A percentile compares a stretch with the other conserved stretches of the same genome.
Evolutionary conservation across 2,888 invertebrate genomes (phyloP).

Genomic region (Zhengitettix transpicula): DNA sequence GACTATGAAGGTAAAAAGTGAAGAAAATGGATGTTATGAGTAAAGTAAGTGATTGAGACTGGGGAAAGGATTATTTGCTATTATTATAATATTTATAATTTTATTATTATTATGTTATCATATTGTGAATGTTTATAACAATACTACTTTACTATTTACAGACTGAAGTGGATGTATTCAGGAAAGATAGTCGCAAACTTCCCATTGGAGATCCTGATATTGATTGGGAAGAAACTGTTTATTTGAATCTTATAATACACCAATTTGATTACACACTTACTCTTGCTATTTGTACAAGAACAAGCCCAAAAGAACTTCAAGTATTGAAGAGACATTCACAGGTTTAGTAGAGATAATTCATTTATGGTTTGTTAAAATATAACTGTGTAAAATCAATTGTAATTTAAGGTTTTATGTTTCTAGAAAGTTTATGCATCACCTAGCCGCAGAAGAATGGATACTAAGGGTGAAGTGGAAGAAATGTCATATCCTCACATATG

Average conservation of each 20-base stretch:
- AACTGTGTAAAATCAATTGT: not conserved
- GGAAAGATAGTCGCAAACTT: conserved; percentile 90
- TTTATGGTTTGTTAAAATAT: not conserved
- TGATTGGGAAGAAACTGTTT: conserved; percentile 99
- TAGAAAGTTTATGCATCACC: conserved; percentile 91
- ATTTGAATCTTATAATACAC: conserved; percentile 92
- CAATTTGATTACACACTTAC: conserved; percentile 97
- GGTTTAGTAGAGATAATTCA: conserved; percentile 26
- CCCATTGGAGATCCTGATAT: conserved; percentile 92
- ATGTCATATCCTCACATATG: conserved; percentile 98
- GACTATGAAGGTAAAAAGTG: too few relatives aligned
- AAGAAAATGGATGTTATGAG: too few relatives aligned
- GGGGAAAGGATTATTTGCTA: too few relatives aligned
- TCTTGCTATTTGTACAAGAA: conserved; percentile 92
- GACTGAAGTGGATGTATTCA: conserved; percentile 93
- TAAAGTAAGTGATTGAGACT: too few relatives aligned
- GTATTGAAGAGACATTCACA: conserved; percentile 83
- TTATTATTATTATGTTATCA: too few relatives aligned
- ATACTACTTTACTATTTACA: conserved; percentile 27
- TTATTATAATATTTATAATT: too few relatives aligned
- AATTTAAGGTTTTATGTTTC: not conserved
- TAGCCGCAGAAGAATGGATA: conserved; percentile 90
- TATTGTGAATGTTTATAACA: too few relatives aligned
- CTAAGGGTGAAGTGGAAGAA: conserved; percentile 94
- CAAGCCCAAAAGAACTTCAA: conserved; percentile 93